phyloP scores from a whole-genome alignment of 2,888 invertebrate species.

The Xiphydria camelus region DNA sequence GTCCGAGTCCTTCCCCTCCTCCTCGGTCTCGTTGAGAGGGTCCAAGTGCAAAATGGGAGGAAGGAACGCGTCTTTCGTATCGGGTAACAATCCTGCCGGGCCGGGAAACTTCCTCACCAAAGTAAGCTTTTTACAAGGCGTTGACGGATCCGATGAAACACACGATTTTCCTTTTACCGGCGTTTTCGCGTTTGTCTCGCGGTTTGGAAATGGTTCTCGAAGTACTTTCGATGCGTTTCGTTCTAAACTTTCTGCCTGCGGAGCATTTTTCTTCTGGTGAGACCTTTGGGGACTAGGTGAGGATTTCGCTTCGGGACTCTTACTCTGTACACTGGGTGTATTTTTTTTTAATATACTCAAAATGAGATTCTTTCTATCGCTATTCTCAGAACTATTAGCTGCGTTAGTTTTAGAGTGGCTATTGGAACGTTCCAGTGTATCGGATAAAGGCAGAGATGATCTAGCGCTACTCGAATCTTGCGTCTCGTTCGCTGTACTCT shows the following conservation, averaged over 20 bases:
- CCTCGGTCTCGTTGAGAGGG: slow-evolving; percentile 20
- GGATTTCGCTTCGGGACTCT: neutral
- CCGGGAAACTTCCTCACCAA: slow-evolving; percentile 58
- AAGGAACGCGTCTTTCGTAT: slow-evolving; percentile 26
- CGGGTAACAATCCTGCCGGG: slow-evolving; percentile 58
- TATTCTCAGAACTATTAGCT: slow-evolving; percentile 15
- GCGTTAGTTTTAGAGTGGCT: no score
- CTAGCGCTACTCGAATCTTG: neutral
- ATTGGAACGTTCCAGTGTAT: no score
- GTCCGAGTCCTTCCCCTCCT: slow-evolving; percentile 19
- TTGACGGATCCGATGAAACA: neutral
- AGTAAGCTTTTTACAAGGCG: slow-evolving; percentile 23
- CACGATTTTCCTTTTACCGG: no score
- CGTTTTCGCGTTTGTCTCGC: no score
- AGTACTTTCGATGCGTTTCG: no score
- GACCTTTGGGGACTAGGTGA: neutral
- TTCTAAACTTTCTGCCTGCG: no score
- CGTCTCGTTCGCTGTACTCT: neutral
- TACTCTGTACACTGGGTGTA: neutral
- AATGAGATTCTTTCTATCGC: slow-evolving; percentile 25
- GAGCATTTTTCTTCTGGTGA: slow-evolving; percentile 5
- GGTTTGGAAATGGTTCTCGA: no score
- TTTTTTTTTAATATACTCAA: slow-evolving; percentile 26
- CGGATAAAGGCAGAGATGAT: no score
- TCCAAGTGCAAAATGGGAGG: slow-evolving; percentile 17